These are phyloP conservation scores for Frieseomelitta varia DNA, from an alignment of 1,140 invertebrate species.

Conservation along the genomic window DNA sequence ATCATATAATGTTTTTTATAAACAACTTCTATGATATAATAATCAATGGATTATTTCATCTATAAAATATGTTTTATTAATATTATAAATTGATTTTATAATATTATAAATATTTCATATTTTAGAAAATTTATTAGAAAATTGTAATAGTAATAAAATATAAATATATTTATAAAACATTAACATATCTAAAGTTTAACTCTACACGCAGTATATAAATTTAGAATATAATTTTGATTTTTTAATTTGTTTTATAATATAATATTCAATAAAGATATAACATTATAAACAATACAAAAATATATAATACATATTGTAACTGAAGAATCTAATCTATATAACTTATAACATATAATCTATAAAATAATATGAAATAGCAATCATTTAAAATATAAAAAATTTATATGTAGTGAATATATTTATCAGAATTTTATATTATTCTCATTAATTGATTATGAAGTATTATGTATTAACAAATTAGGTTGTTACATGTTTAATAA, in stretches of 20 bases:
- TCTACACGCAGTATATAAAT: neutral
- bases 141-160: neutral
- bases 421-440: neutral
- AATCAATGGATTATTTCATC: constrained; percentile 4
- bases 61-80: constrained; percentile 29
- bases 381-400: neutral
- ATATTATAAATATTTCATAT: neutral
- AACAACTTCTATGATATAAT: neutral
- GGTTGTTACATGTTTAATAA: neutral
- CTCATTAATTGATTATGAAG: neutral
- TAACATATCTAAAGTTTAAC: neutral
- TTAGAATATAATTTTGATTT: neutral
- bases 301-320: neutral
- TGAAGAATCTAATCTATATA: too few species aligned
- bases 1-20: constrained; percentile 41
- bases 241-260: neutral
- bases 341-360: too few species aligned
- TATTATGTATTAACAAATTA: too few species aligned
- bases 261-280: neutral
- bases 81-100: neutral
- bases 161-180: neutral
- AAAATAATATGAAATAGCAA: neutral
- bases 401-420: neutral
- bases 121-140: neutral
- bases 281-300: neutral